These are phyloP conservation scores for Xylota sylvarum DNA, from an alignment of 2,888 invertebrate species.

Conservation along the genomic window DNA sequence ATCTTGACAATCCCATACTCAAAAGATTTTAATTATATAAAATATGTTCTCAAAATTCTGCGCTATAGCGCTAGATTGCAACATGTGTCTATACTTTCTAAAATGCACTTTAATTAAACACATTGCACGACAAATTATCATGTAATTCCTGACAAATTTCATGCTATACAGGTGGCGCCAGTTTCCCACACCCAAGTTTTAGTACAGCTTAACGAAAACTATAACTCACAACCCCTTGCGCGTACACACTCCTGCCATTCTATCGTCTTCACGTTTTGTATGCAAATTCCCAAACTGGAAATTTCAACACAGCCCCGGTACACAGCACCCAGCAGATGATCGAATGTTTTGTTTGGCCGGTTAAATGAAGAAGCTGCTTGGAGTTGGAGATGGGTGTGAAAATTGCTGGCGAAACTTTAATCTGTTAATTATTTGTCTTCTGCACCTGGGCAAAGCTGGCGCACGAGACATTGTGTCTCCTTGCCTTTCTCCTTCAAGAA, in stretches of 20 bases:
- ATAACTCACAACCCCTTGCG: constrained; percentile 33
- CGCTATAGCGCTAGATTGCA: background rate
- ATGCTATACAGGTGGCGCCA: constrained; percentile 6
- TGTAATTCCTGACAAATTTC: constrained; percentile 33
- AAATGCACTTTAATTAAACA: constrained; percentile 44
- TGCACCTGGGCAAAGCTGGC: constrained; percentile 78
- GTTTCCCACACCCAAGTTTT: background rate
- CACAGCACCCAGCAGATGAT: constrained; percentile 22
- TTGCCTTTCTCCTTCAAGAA: background rate
- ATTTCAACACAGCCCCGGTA: background rate
- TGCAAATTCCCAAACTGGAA: constrained; percentile 36
- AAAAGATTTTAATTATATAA: too few species aligned
- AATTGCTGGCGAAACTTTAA: constrained; percentile 83
- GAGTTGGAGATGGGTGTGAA: constrained; percentile 64
- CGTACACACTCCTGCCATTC: background rate
- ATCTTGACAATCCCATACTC: too few species aligned
- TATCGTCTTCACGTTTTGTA: constrained; percentile 30
- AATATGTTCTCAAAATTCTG: too few species aligned
- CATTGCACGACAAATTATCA: constrained; percentile 40
- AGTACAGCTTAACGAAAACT: background rate
- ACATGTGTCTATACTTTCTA: background rate
- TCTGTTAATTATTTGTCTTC: constrained; percentile 82
- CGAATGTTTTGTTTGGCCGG: constrained; percentile 37
- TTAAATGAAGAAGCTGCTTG: constrained; percentile 19
- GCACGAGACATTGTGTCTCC: constrained; percentile 15